A percentile compares a stretch with the other conserved stretches of the same genome.
phyloP scores from a whole-genome alignment of 1,140 invertebrate genomes.

The Rhizoglyphus robini region DNA sequence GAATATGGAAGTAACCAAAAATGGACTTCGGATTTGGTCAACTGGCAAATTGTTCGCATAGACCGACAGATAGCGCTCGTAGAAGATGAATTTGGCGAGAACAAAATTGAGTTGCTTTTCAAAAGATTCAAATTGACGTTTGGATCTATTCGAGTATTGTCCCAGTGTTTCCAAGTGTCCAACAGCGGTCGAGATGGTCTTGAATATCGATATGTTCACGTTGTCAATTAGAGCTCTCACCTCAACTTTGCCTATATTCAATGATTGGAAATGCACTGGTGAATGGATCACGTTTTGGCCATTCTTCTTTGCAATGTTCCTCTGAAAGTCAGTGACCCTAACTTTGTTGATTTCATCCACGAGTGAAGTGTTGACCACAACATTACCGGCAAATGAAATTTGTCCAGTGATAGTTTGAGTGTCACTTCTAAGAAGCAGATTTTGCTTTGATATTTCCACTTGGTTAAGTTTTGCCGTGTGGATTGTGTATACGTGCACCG shows the following conservation, averaged over 20 bases:
- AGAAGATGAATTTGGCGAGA: neutral
- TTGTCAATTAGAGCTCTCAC: neutral
- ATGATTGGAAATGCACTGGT: neutral
- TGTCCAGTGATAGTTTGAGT: neutral
- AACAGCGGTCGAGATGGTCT: neutral
- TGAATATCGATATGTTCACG: conserved; percentile 6
- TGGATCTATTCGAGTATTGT: neutral
- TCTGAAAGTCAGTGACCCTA: neutral
- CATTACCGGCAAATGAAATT: neutral
- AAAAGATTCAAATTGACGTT: neutral
- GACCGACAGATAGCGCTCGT: too few species aligned
- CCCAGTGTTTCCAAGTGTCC: neutral
- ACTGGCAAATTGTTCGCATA: too few species aligned
- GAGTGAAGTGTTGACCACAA: neutral
- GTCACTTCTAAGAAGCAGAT: neutral
- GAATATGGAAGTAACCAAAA: too few species aligned
- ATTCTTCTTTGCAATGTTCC: neutral
- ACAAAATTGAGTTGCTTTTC: neutral
- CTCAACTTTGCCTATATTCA: neutral
- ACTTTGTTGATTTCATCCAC: neutral
- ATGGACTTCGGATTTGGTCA: too few species aligned
- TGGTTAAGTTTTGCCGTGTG: neutral
- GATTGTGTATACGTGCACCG: neutral
- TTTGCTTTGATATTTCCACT: neutral
- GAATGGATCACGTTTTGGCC: neutral